Conservation (phyloP, 23 tunicate species). For the Ascidia mentula region DNA sequence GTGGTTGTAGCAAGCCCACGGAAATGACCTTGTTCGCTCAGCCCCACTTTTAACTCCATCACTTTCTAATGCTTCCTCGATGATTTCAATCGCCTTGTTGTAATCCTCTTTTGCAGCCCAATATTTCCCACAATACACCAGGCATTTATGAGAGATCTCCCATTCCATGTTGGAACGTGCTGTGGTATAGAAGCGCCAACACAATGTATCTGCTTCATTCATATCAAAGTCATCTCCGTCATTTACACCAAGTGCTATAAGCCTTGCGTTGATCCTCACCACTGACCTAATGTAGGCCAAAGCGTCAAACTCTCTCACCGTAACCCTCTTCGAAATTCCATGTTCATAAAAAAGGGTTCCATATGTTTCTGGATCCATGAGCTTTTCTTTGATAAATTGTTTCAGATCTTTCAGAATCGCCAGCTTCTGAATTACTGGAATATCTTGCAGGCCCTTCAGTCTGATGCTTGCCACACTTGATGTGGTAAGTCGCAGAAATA, state of each 20-base stretch:
- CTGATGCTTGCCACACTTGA: no score
- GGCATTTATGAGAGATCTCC: not conserved
- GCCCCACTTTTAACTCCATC: not conserved
- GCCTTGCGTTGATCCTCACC: not conserved
- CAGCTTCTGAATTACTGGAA: no score
- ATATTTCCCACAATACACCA: not conserved
- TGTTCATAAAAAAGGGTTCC: not conserved
- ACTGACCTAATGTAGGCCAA: not conserved
- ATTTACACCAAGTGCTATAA: not conserved
- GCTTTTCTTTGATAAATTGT: no score
- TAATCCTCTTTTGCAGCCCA: not conserved
- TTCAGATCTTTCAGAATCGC: no score
- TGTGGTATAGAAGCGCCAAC: not conserved
- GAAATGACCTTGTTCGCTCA: not conserved
- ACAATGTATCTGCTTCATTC: not conserved
- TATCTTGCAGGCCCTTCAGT: no score
- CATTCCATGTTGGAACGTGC: not conserved
- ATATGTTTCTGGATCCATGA: no score
- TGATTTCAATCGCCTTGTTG: not conserved
- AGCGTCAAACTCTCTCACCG: not conserved
- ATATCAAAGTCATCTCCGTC: not conserved
- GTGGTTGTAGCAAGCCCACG: slow-evolving; percentile 14
- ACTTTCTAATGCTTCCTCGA: not conserved
- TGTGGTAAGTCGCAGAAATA: no score
- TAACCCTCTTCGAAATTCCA: not conserved